Evolutionary conservation across 2,797 vertebrate species (phyloP).

Genomic region (Acipenser ruthenus): DNA sequence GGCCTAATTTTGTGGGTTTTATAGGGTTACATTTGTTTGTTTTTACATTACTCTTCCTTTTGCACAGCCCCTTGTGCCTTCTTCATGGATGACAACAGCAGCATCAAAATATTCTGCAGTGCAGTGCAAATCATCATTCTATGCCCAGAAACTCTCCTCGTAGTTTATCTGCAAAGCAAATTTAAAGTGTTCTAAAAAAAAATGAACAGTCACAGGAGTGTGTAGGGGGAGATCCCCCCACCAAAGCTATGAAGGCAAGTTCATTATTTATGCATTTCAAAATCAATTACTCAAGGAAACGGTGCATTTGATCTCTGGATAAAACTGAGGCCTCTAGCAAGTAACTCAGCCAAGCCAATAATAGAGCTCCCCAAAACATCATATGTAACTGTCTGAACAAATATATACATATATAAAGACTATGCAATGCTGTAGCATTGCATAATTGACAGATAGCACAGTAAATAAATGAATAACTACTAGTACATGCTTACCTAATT

Average conservation of each 20-base stretch:
- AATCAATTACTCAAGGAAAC: conserved; percentile 27
- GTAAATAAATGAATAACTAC: too few relatives aligned
- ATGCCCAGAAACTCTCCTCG: neutral
- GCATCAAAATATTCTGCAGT: neutral
- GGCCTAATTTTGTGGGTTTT: too few relatives aligned
- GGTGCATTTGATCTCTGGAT: conserved; percentile 20
- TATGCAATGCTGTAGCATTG: too few relatives aligned
- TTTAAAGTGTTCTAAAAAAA: neutral
- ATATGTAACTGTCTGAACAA: too few relatives aligned
- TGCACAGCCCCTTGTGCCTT: too few relatives aligned
- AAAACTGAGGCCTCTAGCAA: neutral
- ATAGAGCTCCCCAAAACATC: neutral
- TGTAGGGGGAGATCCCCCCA: conserved; percentile 5
- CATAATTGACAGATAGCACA: too few relatives aligned
- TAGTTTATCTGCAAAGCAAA: conserved; percentile 1
- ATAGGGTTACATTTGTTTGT: too few relatives aligned
- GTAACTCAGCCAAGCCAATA: neutral
- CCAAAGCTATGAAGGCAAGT: conserved; percentile 10
- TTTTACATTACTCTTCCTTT: too few relatives aligned
- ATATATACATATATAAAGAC: too few relatives aligned
- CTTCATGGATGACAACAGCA: too few relatives aligned
- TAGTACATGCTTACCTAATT: too few relatives aligned
- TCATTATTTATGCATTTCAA: conserved; percentile 38
- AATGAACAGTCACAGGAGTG: neutral
- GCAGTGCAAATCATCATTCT: neutral